Base-by-base conservation (phyloP, 1,140 invertebrate genomes). In the Drosophila nigromelanica region DNA sequence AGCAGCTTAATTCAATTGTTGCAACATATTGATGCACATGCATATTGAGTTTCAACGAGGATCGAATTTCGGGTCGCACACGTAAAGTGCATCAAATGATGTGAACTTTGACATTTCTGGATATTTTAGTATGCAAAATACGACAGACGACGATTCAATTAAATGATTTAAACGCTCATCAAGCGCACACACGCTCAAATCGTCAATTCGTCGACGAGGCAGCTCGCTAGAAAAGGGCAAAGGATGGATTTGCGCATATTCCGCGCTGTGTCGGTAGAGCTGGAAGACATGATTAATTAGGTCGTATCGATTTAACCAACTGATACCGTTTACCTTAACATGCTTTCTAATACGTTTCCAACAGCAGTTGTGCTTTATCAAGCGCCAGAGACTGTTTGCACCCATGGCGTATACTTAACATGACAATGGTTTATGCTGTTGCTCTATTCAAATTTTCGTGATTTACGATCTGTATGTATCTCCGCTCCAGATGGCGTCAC, bases 351-450 rank as follows among this genome's bases (percentile, higher is more conserved):
- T 27, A 27, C 27, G 21, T 24, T 24, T 1, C 27, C 27, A 14
- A 40, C 8, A 40, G 12, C 39, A n/a, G 12, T 40, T 40, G 12
- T n/a, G n/a, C 37, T 40, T n/a, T 0, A 8, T n/a, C n/a, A n/a
- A n/a, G n/a, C n/a, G n/a, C 6, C 30, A 33, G 2, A 6, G 5
- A 33, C 33, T 35, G 33, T 24, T 24, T 47, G 35, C 4, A 40
- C 52, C 4, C 54, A 40, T 27, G 56, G 56, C 56, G 71, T 68
- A 73, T 68, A 55, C 63, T 68, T 61, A 68, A 68, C 24, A 12
- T 18, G 24, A 6, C 5, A 10, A 24, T 10, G 11, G 11, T 47
- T 11, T n/a, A 47, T 24, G 12, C 24, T 1, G 18, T 2, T 27
- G 5, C 14, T 24, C 33, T 33, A 54, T 71, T 71, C 18, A 40